These are phyloP conservation scores for Orbicella faveolata DNA, from an alignment of 64 coral and sea anemone species.

Conservation along the genomic window DNA sequence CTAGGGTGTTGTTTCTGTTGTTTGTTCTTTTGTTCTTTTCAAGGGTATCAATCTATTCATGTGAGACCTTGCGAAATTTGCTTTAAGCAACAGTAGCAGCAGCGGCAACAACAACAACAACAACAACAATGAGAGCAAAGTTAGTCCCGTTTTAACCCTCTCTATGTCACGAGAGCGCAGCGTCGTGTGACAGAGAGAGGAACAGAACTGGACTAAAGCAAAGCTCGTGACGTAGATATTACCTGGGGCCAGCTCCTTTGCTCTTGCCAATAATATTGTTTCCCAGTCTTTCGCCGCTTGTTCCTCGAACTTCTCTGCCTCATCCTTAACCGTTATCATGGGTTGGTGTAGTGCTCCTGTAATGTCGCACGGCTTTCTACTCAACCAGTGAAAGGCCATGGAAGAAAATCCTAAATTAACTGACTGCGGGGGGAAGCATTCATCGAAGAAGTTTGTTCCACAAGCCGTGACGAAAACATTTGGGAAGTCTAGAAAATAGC, in stretches of 20 bases:
- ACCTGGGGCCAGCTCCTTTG: conserved; percentile 60
- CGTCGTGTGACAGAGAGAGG: too few species aligned
- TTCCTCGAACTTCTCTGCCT: conserved; percentile 43
- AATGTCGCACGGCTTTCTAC: conserved; percentile 63
- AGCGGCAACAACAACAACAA: neutral
- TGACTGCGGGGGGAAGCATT: conserved; percentile 42
- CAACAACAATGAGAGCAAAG: too few species aligned
- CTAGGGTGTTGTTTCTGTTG: too few species aligned
- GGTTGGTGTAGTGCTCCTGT: conserved; percentile 64
- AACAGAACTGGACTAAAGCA: too few species aligned
- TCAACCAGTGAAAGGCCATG: conserved; percentile 66
- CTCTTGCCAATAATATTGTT: conserved; percentile 57
- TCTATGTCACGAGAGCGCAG: too few species aligned
- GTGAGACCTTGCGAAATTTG: too few species aligned
- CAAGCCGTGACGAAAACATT: conserved; percentile 65
- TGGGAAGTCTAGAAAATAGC: conserved; percentile 54
- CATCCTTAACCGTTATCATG: conserved; percentile 61
- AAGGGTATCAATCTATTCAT: too few species aligned
- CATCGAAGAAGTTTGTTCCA: conserved; percentile 73
- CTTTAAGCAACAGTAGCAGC: neutral
- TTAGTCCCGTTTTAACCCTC: too few species aligned
- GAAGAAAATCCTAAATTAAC: conserved; percentile 53
- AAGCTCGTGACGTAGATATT: neutral
- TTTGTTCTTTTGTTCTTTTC: too few species aligned
- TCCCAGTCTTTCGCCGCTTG: conserved; percentile 76